Conservation (phyloP, 2,888 invertebrate genomes). For the Stenichneumon culpator region DNA sequence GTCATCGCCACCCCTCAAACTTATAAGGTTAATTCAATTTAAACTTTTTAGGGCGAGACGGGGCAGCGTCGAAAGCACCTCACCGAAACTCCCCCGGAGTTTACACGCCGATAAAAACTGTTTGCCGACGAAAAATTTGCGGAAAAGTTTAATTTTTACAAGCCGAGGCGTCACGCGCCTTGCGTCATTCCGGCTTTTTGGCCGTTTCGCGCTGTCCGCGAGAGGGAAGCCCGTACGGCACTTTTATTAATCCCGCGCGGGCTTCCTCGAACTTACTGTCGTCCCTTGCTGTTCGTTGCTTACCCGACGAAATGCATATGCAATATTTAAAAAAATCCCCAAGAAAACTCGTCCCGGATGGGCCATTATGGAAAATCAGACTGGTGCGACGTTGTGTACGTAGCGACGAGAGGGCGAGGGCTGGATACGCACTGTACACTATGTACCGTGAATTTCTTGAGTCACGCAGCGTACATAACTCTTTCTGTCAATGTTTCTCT, state of each 20-base stretch:
- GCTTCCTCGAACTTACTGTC: slow-evolving; percentile 1
- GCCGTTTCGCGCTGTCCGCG: slow-evolving; percentile 34
- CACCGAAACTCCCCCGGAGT: slow-evolving; percentile 43
- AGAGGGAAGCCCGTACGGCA: neutral
- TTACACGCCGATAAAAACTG: slow-evolving; percentile 64
- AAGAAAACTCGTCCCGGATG: slow-evolving; percentile 75
- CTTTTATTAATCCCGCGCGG: slow-evolving; percentile 60
- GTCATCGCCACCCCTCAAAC: slow-evolving; percentile 51
- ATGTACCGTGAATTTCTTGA: slow-evolving; percentile 33
- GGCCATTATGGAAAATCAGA: slow-evolving; percentile 72
- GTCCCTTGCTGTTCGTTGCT: neutral
- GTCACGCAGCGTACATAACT: slow-evolving; percentile 12
- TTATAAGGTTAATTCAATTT: slow-evolving; percentile 79
- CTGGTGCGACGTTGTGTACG: slow-evolving; percentile 31
- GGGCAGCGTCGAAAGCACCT: slow-evolving; percentile 42
- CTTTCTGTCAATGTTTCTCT: slow-evolving; percentile 15
- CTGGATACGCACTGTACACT: neutral
- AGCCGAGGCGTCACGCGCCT: slow-evolving; percentile 29
- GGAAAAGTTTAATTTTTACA: slow-evolving; percentile 76
- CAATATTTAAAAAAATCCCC: slow-evolving; percentile 78
- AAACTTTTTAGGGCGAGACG: slow-evolving; percentile 71
- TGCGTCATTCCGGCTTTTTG: slow-evolving; percentile 65
- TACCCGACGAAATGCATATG: slow-evolving; percentile 65
- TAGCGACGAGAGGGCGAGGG: neutral
- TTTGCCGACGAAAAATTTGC: slow-evolving; percentile 58